A percentile compares a stretch with the other conserved stretches of the same genome.
Evolutionary conservation across 2,797 vertebrate genomes (phyloP).

Genomic region (Choloepus didactylus): DNA sequence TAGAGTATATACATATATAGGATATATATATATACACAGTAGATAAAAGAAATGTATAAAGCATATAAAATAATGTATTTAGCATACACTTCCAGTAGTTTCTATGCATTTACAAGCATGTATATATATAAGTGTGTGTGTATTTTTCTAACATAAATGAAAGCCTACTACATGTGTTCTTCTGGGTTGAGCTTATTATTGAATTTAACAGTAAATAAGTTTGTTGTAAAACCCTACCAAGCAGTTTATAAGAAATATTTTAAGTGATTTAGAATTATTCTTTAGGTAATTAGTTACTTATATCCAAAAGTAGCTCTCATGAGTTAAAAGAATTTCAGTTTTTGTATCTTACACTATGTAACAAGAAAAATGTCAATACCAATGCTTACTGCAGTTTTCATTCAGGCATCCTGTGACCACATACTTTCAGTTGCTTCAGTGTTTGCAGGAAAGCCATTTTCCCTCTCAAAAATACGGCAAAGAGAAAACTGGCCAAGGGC

Average conservation of each 20-base stretch:
- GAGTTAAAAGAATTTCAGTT: neutral
- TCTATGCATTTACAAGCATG: neutral
- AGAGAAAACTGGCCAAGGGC: neutral
- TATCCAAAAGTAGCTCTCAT: neutral
- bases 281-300: conserved; percentile 37
- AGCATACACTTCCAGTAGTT: neutral
- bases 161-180: neutral
- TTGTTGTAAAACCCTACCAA: conserved; percentile 25
- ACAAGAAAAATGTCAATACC: neutral
- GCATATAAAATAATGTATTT: neutral
- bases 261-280: conserved; percentile 54
- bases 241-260: conserved; percentile 26
- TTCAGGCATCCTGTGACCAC: neutral
- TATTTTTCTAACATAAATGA: neutral
- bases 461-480: neutral
- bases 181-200: conserved; percentile 27
- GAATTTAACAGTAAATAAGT: neutral
- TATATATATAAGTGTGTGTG: neutral
- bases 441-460: neutral
- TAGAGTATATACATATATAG: neutral
- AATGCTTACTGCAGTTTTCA: neutral
- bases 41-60: neutral
- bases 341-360: neutral
- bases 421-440: neutral
- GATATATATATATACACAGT: neutral